These are phyloP conservation scores for Eupithecia inturbata DNA, from an alignment of 2,888 invertebrate species.

Conservation along the genomic window DNA sequence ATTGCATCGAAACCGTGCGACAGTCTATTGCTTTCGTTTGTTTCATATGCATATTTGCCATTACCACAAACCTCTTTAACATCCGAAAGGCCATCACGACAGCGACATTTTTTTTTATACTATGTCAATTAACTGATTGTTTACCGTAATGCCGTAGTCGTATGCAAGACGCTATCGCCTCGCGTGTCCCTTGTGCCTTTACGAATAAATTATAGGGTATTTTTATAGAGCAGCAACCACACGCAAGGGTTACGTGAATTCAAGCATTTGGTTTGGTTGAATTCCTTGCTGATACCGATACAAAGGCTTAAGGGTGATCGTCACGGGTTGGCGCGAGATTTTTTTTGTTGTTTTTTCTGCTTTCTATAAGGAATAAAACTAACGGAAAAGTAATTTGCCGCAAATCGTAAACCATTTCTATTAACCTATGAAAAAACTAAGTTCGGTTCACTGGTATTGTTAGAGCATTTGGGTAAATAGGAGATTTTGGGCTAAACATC, in stretches of 20 bases:
- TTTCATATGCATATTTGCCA: too few species aligned
- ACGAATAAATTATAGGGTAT: constrained; percentile 39
- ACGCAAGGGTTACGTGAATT: constrained; percentile 39
- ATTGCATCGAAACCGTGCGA: too few species aligned
- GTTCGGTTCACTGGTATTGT: too few species aligned
- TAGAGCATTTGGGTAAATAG: too few species aligned
- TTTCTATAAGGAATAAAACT: too few species aligned
- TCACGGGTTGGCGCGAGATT: too few species aligned
- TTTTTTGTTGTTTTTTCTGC: too few species aligned
- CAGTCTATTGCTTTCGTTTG: neutral
- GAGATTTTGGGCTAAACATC: too few species aligned
- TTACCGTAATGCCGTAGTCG: constrained; percentile 23
- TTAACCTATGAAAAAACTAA: too few species aligned
- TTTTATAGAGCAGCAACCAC: constrained; percentile 38
- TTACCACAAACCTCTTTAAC: neutral
- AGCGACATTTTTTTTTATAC: neutral
- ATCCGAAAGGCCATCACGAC: neutral
- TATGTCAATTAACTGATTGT: neutral
- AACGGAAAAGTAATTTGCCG: too few species aligned
- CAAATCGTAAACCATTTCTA: too few species aligned
- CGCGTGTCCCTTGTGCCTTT: constrained; percentile 40
- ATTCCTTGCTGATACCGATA: constrained; percentile 7
- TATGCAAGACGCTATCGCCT: constrained; percentile 33
- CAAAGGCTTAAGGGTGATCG: too few species aligned
- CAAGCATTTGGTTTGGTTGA: constrained; percentile 28